Percentiles rank a stretch among this genome's conserved stretches.
phyloP scores from a whole-genome alignment of 2,797 vertebrate genomes.

The Clarias pachynema region DNA sequence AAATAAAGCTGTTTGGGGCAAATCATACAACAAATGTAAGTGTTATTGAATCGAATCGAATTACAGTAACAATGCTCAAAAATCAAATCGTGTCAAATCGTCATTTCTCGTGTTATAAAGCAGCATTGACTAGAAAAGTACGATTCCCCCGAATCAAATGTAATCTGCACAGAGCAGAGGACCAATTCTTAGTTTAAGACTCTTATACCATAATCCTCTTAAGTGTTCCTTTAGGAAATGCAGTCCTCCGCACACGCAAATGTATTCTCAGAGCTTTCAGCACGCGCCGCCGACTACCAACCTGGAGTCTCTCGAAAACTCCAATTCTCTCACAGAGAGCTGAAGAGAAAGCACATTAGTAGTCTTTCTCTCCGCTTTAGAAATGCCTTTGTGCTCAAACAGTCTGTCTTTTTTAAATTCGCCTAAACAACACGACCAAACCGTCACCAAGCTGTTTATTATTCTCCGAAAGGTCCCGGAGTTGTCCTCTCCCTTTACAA shows the following conservation, averaged over 20 bases:
- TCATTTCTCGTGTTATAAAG: not conserved
- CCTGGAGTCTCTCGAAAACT: conserved; percentile 27
- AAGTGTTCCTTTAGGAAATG: conserved; percentile 31
- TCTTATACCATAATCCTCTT: conserved; percentile 49
- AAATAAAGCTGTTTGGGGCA: too few relatives aligned
- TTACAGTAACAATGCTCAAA: too few relatives aligned
- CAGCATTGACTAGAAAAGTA: conserved; percentile 21
- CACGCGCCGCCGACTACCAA: conserved; percentile 5
- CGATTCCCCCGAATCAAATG: conserved; percentile 34
- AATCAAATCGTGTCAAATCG: too few relatives aligned
- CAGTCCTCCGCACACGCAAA: conserved; percentile 12
- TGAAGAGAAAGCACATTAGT: conserved; percentile 11
- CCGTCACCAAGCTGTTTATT: not conserved
- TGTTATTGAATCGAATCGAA: too few relatives aligned
- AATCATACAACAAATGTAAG: too few relatives aligned
- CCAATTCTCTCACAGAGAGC: conserved; percentile 38
- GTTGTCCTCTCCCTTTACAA: not conserved
- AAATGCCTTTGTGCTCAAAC: not conserved
- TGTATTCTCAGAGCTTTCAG: not conserved
- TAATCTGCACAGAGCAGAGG: conserved; percentile 46
- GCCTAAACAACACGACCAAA: not conserved
- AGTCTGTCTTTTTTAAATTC: not conserved
- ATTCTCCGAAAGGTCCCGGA: not conserved
- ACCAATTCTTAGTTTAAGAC: conserved; percentile 43
- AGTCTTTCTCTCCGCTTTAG: not conserved